Base-by-base conservation (phyloP, 2,888 invertebrate species). In the Volucella inflata region DNA sequence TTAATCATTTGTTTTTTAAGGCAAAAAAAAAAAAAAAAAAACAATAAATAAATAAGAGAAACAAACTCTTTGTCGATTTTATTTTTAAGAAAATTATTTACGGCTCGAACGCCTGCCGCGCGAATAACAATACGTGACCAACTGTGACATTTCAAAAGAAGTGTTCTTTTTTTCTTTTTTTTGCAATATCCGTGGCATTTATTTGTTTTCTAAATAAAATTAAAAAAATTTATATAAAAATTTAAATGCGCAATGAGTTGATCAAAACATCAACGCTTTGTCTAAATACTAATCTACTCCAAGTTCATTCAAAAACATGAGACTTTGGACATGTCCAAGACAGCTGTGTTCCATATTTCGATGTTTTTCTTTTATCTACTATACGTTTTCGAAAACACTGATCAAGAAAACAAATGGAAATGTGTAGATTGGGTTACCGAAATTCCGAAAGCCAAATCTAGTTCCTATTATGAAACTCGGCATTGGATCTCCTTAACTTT, bases 41-140 rank as follows among this genome's bases (percentile, higher is more conserved):
- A 11, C 10, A 14, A 10, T 50, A 16, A 16, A 16, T 16, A 17
- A 10, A 2, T 64, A 48, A n/a, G 46, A n/a, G 9, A 62, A 16
- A 10, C 30, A 46, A n/a, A 48, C 17, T n/a, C 6, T 8, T 64
- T 14, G 14, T n/a, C 36, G 21, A 46, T 46, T 74, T 65, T 46
- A 21, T 53, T 53, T 74, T 74, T 21, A 40, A 30, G 6, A 30
- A 30, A 30, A 48, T 65, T 57, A 75, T 75, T 75, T 75, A 50
- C 65, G 48, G 42, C 14, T 16, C 57, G 12, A 30, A 64, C 30
- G 65, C 36, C 48, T 57, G 57, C 48, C 50, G 57, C 42, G 46
- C 51, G 50, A 40, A 67, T 42, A 57, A 65, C 65, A 75, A 65
- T 65, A 42, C 42, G 46, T 65, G 75, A 40, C 50, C 55, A 64